phyloP scores from a whole-genome alignment of 2,888 invertebrate genomes.

The Escarpia spicata region DNA sequence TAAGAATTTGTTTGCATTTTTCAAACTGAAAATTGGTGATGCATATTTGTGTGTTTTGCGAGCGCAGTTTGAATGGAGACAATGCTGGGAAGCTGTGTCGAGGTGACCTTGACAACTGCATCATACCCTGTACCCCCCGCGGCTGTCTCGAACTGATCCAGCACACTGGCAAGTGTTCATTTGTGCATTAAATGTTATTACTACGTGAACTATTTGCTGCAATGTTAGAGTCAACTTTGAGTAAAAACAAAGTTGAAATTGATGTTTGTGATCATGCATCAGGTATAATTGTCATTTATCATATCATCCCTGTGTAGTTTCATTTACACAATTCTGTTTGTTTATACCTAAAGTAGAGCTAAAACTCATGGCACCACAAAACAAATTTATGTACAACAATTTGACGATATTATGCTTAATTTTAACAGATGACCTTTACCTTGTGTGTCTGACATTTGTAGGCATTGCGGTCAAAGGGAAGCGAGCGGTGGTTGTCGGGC shows the following conservation, averaged over 20 bases:
- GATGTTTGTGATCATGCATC: not conserved
- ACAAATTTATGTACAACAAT: not conserved
- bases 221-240: not conserved
- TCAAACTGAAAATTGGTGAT: not conserved
- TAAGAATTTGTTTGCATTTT: not conserved
- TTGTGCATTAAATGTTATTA: not conserved
- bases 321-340: not conserved
- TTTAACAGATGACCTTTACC: not conserved
- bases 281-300: not conserved
- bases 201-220: not conserved
- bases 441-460: conserved; percentile 47
- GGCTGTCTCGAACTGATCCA: conserved; percentile 93
- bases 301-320: not conserved
- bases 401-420: not conserved
- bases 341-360: not conserved
- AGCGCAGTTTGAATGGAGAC: conserved; percentile 79
- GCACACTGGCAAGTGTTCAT: conserved; percentile 67
- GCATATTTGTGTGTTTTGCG: not conserved
- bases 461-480: conserved; percentile 80
- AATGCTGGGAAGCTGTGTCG: conserved; percentile 93
- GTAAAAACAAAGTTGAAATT: not conserved
- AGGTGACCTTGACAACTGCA: conserved; percentile 83
- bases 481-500: conserved; percentile 90
- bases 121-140: conserved; percentile 95
- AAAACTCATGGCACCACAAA: not conserved